phyloP scores from a whole-genome alignment of 2,888 invertebrate species.

The Mythimna ferrago region DNA sequence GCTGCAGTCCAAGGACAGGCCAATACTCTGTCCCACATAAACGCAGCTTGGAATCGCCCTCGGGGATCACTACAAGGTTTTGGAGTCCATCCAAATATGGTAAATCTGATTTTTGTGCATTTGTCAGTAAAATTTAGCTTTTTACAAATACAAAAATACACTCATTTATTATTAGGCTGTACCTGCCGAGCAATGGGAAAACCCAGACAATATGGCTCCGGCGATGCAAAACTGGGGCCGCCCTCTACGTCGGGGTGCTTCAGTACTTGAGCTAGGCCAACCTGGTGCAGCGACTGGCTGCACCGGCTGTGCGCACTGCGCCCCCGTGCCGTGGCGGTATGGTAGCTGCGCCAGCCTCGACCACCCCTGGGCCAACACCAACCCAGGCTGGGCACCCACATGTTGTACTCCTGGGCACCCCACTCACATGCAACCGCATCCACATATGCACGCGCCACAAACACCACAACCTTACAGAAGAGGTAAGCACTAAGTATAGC shows the following conservation, averaged over 20 bases:
- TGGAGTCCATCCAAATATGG: constrained; percentile 78
- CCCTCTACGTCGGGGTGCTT: constrained; percentile 83
- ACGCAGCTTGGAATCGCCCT: constrained; percentile 79
- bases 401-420: constrained; percentile 71
- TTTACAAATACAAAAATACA: neutral
- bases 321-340: constrained; percentile 81
- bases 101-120: constrained; percentile 54
- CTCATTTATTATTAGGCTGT: constrained; percentile 55
- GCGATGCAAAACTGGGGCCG: constrained; percentile 78
- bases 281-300: constrained; percentile 60
- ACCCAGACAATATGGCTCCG: constrained; percentile 67
- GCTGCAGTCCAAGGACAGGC: constrained; percentile 70
- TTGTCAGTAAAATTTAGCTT: too few species aligned
- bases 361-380: constrained; percentile 74
- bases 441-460: constrained; percentile 75
- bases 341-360: constrained; percentile 87
- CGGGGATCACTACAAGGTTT: constrained; percentile 80
- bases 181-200: constrained; percentile 78
- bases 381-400: constrained; percentile 70
- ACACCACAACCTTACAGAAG: constrained; percentile 85
- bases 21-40: constrained; percentile 76
- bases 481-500: constrained; percentile 69
- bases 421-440: constrained; percentile 69
- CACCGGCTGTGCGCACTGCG: constrained; percentile 72
- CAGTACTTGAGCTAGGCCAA: constrained; percentile 84